Evolutionary conservation across 2,113 vertebrate species (phyloP).

Genomic region (Vireo altiloquus): DNA sequence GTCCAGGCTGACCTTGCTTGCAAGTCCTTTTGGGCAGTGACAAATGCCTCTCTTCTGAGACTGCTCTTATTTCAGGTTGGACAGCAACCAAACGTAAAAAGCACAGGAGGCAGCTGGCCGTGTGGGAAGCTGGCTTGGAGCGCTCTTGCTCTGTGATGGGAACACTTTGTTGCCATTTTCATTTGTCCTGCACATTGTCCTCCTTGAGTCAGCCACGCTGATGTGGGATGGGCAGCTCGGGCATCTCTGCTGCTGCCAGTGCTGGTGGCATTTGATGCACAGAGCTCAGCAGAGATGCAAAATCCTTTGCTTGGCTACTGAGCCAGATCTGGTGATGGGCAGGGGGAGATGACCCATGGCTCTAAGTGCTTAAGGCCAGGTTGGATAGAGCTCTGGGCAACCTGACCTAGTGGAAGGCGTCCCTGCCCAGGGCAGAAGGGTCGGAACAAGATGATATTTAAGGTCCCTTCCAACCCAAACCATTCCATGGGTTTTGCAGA

Average conservation of each 20-base stretch:
- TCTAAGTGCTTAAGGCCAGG: background rate
- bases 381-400: background rate
- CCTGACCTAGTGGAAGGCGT: background rate
- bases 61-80: background rate
- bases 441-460: background rate
- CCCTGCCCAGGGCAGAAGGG: background rate
- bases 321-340: background rate
- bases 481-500: background rate
- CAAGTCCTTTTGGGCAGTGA: background rate
- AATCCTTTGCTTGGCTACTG: accelerated
- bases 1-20: background rate
- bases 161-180: background rate
- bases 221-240: background rate
- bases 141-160: accelerated
- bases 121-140: background rate
- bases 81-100: background rate
- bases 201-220: background rate
- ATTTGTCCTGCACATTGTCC: background rate
- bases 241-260: accelerated
- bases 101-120: background rate
- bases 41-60: background rate
- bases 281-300: background rate
- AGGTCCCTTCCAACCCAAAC: background rate
- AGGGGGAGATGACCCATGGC: background rate
- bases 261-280: accelerated